phyloP scores from a whole-genome alignment of 2,113 vertebrate species.

The Bambusicola thoracicus region DNA sequence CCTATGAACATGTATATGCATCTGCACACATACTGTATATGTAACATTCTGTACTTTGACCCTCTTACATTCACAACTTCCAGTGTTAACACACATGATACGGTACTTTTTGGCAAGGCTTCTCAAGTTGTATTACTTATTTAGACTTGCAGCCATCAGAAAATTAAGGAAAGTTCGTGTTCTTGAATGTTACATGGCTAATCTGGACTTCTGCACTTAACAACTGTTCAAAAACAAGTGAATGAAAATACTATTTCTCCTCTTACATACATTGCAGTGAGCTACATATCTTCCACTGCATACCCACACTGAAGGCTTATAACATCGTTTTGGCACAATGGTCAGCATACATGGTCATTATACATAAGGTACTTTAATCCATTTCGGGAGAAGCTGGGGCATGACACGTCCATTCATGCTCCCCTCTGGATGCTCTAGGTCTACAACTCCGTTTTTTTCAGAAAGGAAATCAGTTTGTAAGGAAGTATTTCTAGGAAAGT shows the following conservation, averaged over 20 bases:
- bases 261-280: neutral
- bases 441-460: neutral
- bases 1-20: slow-evolving; percentile 66
- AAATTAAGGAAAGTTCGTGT: neutral
- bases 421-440: neutral
- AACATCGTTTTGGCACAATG: neutral
- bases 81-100: neutral
- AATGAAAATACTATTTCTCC: neutral
- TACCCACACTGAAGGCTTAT: neutral
- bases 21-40: slow-evolving; percentile 56
- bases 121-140: neutral
- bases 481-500: neutral
- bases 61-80: slow-evolving; percentile 49
- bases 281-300: neutral
- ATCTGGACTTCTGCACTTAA: neutral
- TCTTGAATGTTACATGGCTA: neutral
- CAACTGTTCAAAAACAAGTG: neutral
- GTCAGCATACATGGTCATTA: neutral
- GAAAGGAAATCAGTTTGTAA: neutral
- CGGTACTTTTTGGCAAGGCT: neutral
- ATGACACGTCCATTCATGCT: neutral
- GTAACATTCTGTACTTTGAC: slow-evolving; percentile 72
- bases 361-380: neutral
- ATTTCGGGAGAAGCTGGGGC: neutral
- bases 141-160: neutral